Percentiles rank a stretch among this genome's conserved stretches.
phyloP scores from a whole-genome alignment of 2,888 invertebrate genomes.

The Arrhopalites spinosus region DNA sequence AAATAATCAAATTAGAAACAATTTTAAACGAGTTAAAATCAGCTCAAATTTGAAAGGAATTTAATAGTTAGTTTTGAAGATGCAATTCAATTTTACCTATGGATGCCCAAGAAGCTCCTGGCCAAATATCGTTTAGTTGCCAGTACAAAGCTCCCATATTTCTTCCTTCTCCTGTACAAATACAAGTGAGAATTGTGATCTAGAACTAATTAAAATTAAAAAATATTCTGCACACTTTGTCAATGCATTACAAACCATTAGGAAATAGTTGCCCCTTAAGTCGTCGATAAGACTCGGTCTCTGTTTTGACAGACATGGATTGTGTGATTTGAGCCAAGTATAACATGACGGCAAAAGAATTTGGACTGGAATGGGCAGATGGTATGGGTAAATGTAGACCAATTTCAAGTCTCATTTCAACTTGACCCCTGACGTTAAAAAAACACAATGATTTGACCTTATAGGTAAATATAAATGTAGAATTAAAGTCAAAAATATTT shows the following conservation, averaged over 20 bases:
- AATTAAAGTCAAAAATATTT: no score
- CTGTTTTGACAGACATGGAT: slow-evolving; percentile 63
- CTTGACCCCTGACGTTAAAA: no score
- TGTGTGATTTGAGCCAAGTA: slow-evolving; percentile 83
- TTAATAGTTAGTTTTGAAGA: no score
- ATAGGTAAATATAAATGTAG: no score
- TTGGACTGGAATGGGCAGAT: slow-evolving; percentile 57
- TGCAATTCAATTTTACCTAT: slow-evolving; percentile 57
- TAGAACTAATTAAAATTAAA: no score
- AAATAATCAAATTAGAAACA: slow-evolving; percentile 18
- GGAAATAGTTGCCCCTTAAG: slow-evolving; percentile 28
- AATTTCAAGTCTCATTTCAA: slow-evolving; percentile 68
- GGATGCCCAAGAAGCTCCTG: slow-evolving; percentile 66
- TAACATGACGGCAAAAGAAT: slow-evolving; percentile 70
- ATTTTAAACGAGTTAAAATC: no score
- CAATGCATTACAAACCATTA: no score
- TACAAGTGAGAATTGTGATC: no score
- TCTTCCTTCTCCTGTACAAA: no score
- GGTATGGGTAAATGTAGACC: slow-evolving; percentile 69
- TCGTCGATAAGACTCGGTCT: slow-evolving; percentile 61
- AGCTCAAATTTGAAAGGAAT: no score
- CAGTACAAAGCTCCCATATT: slow-evolving; percentile 69
- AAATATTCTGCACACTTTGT: no score
- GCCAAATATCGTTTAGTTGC: slow-evolving; percentile 69
- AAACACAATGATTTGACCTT: no score